Conservation (phyloP, 1,140 invertebrate species). For the Meloidogyne floridensis region DNA sequence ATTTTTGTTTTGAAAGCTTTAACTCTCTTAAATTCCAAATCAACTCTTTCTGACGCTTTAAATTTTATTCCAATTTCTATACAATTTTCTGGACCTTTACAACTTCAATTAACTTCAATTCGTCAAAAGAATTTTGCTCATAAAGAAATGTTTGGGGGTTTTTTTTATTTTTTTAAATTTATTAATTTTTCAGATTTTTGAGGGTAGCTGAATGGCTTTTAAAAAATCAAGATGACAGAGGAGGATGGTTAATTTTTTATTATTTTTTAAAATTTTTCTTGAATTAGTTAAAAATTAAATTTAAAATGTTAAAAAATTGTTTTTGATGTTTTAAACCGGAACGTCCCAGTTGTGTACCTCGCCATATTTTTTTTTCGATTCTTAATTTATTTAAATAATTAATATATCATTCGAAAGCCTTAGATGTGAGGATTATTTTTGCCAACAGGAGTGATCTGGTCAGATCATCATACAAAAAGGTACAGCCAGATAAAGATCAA, state of each 20-base stretch:
- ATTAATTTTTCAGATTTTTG: neutral
- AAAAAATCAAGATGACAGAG: conserved; percentile 17
- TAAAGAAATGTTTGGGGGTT: conserved; percentile 8
- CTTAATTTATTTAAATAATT: no score
- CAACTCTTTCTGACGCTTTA: neutral
- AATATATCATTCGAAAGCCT: no score
- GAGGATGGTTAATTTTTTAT: conserved; percentile 13
- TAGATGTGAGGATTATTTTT: no score
- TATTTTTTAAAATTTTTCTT: no score
- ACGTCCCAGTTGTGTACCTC: no score
- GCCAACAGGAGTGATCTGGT: no score
- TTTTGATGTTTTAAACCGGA: no score
- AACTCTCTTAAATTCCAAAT: neutral
- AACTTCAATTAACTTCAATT: neutral
- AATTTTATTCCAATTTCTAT: conserved; percentile 8
- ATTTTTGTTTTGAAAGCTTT: conserved; percentile 2
- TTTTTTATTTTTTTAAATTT: neutral
- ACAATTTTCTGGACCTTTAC: conserved; percentile 11
- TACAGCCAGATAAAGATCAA: no score
- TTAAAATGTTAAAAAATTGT: no score
- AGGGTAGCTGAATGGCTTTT: conserved; percentile 16
- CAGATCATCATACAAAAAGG: no score
- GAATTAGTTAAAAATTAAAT: no score
- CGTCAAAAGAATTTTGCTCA: conserved; percentile 16
- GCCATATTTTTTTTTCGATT: no score